Conservation (phyloP, 2,113 vertebrate species). For the Caretta caretta region DNA sequence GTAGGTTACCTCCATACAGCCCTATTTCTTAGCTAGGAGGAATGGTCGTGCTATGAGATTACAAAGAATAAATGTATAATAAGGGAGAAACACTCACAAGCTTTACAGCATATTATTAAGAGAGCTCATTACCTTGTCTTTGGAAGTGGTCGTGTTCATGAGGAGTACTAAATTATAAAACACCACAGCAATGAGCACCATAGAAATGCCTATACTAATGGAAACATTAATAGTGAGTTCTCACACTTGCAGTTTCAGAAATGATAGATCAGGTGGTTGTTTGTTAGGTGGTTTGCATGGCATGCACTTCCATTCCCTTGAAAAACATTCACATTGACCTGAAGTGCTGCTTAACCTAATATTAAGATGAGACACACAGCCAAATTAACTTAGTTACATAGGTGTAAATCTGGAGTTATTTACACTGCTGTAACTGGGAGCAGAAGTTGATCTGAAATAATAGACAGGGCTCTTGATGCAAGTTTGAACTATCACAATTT, state of each 20-base stretch:
- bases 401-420: constrained; percentile 61
- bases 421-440: constrained; percentile 42
- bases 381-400: constrained; percentile 65
- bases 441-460: constrained; percentile 55
- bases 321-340: constrained; percentile 25
- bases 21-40: not conserved
- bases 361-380: constrained; percentile 63
- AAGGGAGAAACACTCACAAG: not conserved
- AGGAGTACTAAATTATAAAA: constrained; percentile 12
- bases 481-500: constrained; percentile 56
- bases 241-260: not conserved
- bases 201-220: not conserved
- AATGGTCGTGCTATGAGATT: constrained; percentile 22
- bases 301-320: not conserved
- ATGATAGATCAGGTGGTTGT: not conserved
- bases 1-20: rapidly evolving
- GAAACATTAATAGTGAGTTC: constrained; percentile 2
- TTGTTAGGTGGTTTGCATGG: not conserved
- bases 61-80: constrained; percentile 1
- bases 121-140: not conserved
- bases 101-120: not conserved
- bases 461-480: constrained; percentile 48
- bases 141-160: not conserved
- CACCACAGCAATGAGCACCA: not conserved
- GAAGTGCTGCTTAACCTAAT: constrained; percentile 31